Percentiles rank a stretch among this genome's conserved stretches.
Evolutionary conservation across 2,888 invertebrate species (phyloP).

Genomic region (Galerucella nymphaeae): DNA sequence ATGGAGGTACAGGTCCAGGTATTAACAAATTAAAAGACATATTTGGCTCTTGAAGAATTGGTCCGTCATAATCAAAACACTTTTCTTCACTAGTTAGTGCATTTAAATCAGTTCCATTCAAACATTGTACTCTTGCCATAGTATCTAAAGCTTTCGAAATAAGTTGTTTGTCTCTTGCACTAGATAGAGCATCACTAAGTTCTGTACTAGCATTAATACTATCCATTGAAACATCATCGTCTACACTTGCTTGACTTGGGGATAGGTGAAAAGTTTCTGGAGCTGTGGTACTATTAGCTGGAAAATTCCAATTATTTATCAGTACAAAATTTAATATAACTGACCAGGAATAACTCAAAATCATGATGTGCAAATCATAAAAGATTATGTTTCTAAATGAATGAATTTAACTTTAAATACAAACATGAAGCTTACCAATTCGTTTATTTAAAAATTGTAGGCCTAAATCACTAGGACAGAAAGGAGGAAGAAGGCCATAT

Average conservation of each 20-base stretch:
- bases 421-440: slow-evolving; percentile 53
- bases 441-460: slow-evolving; percentile 61
- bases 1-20: slow-evolving; percentile 84
- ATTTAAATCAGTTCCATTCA: slow-evolving; percentile 60
- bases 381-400: too few relatives aligned
- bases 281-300: slow-evolving; percentile 51
- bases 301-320: slow-evolving; percentile 1
- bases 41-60: slow-evolving; percentile 76
- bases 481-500: slow-evolving; percentile 55
- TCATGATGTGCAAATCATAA: background rate
- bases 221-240: slow-evolving; percentile 70
- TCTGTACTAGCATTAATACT: slow-evolving; percentile 67
- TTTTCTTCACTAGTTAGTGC: slow-evolving; percentile 59
- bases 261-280: slow-evolving; percentile 62
- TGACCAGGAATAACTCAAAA: background rate
- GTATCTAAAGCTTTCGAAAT: slow-evolving; percentile 79
- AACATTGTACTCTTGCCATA: slow-evolving; percentile 68
- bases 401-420: background rate
- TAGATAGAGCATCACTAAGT: slow-evolving; percentile 70
- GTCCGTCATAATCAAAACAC: slow-evolving; percentile 68
- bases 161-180: slow-evolving; percentile 71
- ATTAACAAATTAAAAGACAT: slow-evolving; percentile 82
- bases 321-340: background rate
- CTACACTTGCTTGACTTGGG: slow-evolving; percentile 66
- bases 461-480: slow-evolving; percentile 62